Base-by-base conservation (phyloP, 2,113 vertebrate species). In the Orycteropus afer region DNA sequence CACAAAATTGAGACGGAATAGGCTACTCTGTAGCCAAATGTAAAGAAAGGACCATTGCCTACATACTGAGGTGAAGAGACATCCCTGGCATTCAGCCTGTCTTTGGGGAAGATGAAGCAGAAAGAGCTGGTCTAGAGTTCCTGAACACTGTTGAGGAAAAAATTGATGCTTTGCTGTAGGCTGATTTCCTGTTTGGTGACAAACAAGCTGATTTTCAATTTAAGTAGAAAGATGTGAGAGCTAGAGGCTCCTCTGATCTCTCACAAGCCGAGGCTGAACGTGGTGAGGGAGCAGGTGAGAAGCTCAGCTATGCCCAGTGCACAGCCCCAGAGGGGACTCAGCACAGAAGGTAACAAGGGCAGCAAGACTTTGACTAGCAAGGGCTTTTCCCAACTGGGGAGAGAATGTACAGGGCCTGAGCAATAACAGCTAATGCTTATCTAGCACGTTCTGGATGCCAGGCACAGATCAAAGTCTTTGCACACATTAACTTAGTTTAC, bases 161-260 rank as follows among this genome's bases (percentile, higher is more conserved):
- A 42, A 63, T 0, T 11, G 4, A 73, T 25, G 61, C n/a, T 78
- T 94, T 42, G 73, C 42, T 79, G 34, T 25, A 53, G 53, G 47
- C 20, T 29, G 37, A 42, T 55, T 96, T 86, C 80, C 65, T n/a
- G 25, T 81, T 51, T 78, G 73, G n/a, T 86, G 63, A 71, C 37
- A 71, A 74, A 40, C 80, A 96, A 80, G 85, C 15, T 47, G 80
- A 74, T 84, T 82, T 81, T 84, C 84, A 77, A 18, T 86, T 61
- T 40, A 57, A 74, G 84, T 15, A 73, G 65, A 37, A 61, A 15
- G 87, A 51, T 27, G 18, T 27, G 5, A 23, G 57, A 80, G 74
- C 18, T 10, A 6, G 77, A 49, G 34, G 77, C 49, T 32, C 27
- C 65, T 86, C 49, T 27, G 14, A 49, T 10, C 7, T 86, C 92